A percentile compares a stretch with the other conserved stretches of the same genome.
Conservation (phyloP, 2,113 vertebrate species). For the Hippocampus zosterae region DNA sequence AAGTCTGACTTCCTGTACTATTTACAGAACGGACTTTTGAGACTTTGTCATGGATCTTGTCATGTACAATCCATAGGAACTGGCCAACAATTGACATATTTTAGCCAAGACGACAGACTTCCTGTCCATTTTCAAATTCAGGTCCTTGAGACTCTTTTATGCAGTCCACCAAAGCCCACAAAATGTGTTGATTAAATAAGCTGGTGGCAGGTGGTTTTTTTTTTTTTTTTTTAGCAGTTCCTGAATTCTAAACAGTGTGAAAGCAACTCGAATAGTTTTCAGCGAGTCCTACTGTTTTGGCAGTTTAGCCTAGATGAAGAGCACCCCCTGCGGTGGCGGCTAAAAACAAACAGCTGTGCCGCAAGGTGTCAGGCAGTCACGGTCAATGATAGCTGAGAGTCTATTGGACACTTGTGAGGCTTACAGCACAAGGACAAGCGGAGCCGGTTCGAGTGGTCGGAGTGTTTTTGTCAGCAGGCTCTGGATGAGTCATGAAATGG, state of each 20-base stretch:
- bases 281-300: background rate
- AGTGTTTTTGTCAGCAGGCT: constrained; percentile 18
- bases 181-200: too few species aligned
- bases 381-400: constrained; percentile 4
- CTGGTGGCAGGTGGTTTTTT: too few species aligned
- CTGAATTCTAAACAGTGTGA: background rate
- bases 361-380: background rate
- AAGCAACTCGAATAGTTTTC: background rate
- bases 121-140: too few species aligned
- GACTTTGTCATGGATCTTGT: too few species aligned
- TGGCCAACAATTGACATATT: too few species aligned
- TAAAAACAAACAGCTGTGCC: background rate
- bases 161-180: too few species aligned
- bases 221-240: too few species aligned
- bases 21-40: too few species aligned
- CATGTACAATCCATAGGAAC: too few species aligned
- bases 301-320: background rate
- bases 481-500: constrained; percentile 36
- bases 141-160: too few species aligned
- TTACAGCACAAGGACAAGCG: constrained; percentile 9
- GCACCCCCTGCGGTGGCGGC: background rate
- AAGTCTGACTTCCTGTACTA: too few species aligned
- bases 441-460: constrained; percentile 18
- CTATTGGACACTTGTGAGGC: constrained; percentile 11
- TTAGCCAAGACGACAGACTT: too few species aligned